phyloP scores from a whole-genome alignment of 2,797 vertebrate genomes.

The Cryptoprocta ferox region DNA sequence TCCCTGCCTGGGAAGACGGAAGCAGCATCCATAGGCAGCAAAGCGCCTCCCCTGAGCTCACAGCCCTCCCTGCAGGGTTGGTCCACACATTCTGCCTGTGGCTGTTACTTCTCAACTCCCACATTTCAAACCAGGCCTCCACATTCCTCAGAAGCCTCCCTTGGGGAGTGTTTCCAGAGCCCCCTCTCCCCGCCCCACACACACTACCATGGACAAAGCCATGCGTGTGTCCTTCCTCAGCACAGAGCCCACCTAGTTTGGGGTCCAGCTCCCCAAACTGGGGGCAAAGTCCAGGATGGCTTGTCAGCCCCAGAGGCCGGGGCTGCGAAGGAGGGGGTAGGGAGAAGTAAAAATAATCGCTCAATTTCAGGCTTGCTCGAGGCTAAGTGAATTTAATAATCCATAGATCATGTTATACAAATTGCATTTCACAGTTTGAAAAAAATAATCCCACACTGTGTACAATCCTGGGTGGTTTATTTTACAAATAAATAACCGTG shows the following conservation, averaged over 20 bases:
- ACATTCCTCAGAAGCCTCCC: not conserved
- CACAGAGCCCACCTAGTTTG: not conserved
- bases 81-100: not conserved
- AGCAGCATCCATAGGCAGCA: accelerated
- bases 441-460: slow-evolving; percentile 68
- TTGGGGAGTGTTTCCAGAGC: not conserved
- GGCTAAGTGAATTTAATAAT: slow-evolving; percentile 79
- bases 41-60: not conserved
- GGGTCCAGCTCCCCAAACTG: not conserved
- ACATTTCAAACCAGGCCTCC: not conserved
- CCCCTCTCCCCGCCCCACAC: not conserved
- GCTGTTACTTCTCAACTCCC: not conserved
- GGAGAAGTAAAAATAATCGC: slow-evolving; percentile 48
- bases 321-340: not conserved
- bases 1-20: not conserved
- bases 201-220: not conserved
- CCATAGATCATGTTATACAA: slow-evolving; percentile 77
- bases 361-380: slow-evolving; percentile 64
- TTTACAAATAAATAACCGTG: slow-evolving; percentile 72
- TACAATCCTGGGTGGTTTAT: slow-evolving; percentile 67
- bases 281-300: not conserved
- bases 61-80: not conserved
- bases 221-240: not conserved
- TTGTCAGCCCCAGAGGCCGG: not conserved
- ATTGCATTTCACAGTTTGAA: slow-evolving; percentile 78